Conservation (phyloP, 2,888 invertebrate genomes). For the Gymnocheta viridis region DNA sequence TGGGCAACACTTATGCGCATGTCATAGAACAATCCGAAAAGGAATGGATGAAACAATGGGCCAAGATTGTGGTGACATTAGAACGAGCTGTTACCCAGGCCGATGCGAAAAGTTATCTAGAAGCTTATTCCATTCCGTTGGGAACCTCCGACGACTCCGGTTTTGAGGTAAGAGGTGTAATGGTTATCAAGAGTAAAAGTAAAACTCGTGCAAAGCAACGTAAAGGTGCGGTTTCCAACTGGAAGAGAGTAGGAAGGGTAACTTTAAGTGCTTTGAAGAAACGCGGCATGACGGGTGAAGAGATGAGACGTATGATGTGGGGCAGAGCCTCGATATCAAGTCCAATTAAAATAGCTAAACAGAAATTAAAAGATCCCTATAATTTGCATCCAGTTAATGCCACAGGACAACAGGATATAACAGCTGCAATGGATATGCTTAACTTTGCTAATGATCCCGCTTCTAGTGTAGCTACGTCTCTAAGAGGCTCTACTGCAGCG, state of each 20-base stretch:
- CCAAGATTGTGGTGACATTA: slow-evolving; percentile 97
- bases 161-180: slow-evolving; percentile 94
- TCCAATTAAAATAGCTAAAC: slow-evolving; percentile 88
- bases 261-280: slow-evolving; percentile 92
- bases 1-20: slow-evolving; percentile 99
- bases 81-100: slow-evolving; percentile 96
- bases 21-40: slow-evolving; percentile 99
- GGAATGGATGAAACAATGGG: slow-evolving; percentile 99
- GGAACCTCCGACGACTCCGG: slow-evolving; percentile 92
- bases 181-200: slow-evolving; percentile 98
- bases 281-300: slow-evolving; percentile 92
- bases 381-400: slow-evolving; percentile 75
- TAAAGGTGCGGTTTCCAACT: slow-evolving; percentile 97
- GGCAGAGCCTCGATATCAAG: slow-evolving; percentile 94
- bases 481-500: slow-evolving; percentile 60
- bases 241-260: slow-evolving; percentile 97
- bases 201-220: slow-evolving; percentile 98
- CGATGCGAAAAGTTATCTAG: slow-evolving; percentile 94
- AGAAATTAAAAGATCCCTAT: slow-evolving; percentile 82
- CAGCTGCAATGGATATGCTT: slow-evolving; percentile 91
- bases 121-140: slow-evolving; percentile 96
- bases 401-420: slow-evolving; percentile 81
- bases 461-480: slow-evolving; percentile 71
- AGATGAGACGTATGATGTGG: slow-evolving; percentile 94
- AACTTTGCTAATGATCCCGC: slow-evolving; percentile 88